Base-by-base conservation (phyloP, 2,113 vertebrate species). In the Ranitomeya imitator region DNA sequence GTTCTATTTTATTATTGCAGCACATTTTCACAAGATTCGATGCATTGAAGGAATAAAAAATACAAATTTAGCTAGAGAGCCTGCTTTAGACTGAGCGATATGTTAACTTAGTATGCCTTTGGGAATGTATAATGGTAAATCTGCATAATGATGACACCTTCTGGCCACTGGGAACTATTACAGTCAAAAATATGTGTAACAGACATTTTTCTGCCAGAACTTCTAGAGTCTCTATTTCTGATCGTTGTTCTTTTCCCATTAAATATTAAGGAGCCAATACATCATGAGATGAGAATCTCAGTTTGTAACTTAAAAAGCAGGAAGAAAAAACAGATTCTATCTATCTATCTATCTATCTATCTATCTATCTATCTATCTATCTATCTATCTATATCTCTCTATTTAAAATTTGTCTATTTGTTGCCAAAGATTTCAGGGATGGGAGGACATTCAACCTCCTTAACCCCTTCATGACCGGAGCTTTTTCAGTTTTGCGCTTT, bases 91-190 rank as follows among this genome's bases (percentile, higher is more conserved):
- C 16, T 85, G 54, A 63, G 19, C 54, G 60, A 83, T 83, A 67
- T 67, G 59, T 65, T 83, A 74, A 69, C 14, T 55, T 67, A 84
- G 26, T 7, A 84, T 55, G 82, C 82, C 61, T 80, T 87, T 80
- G 78, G 86, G 77, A 69, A 69, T 2, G 55, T 55, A 37, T 54
- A 80, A 80, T 80, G 78, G 61, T 86, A 88, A 74, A 83, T 88
- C 79, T 88, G 86, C 79, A 88, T 83, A 88, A 88, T 74, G 86
- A 74, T 88, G 79, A 83, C 86, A 88, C 45, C 86, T 88, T 12
- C 79, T 88, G 86, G 86, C 86, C 86, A 83, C 10, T 83, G 71
- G 79, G 57, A 37, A 83, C 51, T 52, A 82, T 83, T 74, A 73
- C 79, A 88, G 15, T 45, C 15, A 82, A 74, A 79, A 77, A 73